These are phyloP conservation scores for Gisinianus flammeolus DNA, from an alignment of 2,888 invertebrate species.

Conservation along the genomic window DNA sequence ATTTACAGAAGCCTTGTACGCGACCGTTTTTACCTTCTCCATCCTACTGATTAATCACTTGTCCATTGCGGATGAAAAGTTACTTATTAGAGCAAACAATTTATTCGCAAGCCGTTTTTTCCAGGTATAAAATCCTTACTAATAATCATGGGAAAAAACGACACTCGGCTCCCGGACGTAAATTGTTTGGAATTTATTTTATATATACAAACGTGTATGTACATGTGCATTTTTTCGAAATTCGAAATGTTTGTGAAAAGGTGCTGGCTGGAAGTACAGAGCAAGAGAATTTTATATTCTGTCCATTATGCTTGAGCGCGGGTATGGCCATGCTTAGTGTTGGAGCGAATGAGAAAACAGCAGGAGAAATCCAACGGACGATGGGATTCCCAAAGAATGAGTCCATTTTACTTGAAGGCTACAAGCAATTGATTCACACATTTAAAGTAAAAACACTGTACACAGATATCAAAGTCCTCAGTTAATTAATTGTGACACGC, in stretches of 20 bases:
- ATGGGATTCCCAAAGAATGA: slow-evolving; percentile 41
- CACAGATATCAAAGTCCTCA: too few relatives aligned
- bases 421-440: slow-evolving; percentile 39
- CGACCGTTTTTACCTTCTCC: neutral
- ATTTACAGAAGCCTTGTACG: neutral
- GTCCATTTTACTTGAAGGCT: slow-evolving; percentile 40
- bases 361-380: slow-evolving; percentile 38
- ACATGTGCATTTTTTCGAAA: neutral
- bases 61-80: neutral
- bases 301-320: slow-evolving; percentile 50
- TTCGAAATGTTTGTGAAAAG: slow-evolving; percentile 3
- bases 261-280: slow-evolving; percentile 42
- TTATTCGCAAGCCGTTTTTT: slow-evolving; percentile 27
- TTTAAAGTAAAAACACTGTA: slow-evolving; percentile 42
- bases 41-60: neutral
- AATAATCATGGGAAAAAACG: too few relatives aligned
- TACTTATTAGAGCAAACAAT: slow-evolving; percentile 22
- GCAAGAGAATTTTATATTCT: slow-evolving; percentile 49
- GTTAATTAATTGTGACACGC: too few relatives aligned
- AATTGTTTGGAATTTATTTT: neutral
- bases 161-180: neutral
- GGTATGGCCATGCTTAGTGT: slow-evolving; percentile 41
- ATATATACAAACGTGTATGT: neutral
- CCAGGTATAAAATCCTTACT: slow-evolving; percentile 12
- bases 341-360: slow-evolving; percentile 41